These are phyloP conservation scores for Brachyopa scutellaris DNA, from an alignment of 2,888 invertebrate species.

Conservation along the genomic window DNA sequence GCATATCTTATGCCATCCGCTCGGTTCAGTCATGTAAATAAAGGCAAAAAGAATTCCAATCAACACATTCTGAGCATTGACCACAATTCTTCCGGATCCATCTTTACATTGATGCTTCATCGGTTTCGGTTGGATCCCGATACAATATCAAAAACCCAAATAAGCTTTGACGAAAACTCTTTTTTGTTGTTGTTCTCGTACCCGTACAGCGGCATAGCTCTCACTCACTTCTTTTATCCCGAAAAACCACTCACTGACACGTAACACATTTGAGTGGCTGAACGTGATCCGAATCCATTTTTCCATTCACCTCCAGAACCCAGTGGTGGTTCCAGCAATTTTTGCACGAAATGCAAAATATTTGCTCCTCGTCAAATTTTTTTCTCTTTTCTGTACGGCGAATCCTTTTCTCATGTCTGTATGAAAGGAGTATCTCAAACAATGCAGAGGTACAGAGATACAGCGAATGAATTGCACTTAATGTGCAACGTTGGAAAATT, in stretches of 20 bases:
- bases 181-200: not conserved
- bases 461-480: constrained; percentile 53
- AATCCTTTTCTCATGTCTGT: constrained; percentile 29
- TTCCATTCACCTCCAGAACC: constrained; percentile 40
- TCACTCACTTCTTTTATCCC: constrained; percentile 58
- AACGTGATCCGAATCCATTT: constrained; percentile 71
- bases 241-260: constrained; percentile 71
- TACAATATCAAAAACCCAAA: constrained; percentile 53
- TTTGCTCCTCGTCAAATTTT: constrained; percentile 36
- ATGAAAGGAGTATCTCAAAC: constrained; percentile 1
- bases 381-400: constrained; percentile 1
- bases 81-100: constrained; percentile 16
- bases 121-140: constrained; percentile 22
- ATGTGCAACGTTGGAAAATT: constrained; percentile 18
- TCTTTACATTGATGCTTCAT: constrained; percentile 19
- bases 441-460: not conserved
- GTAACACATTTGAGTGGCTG: constrained; percentile 73
- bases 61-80: constrained; percentile 59
- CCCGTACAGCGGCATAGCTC: constrained; percentile 1
- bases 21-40: constrained; percentile 44
- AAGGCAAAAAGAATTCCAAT: constrained; percentile 54
- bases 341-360: constrained; percentile 65
- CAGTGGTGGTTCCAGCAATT: constrained; percentile 37
- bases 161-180: constrained; percentile 30
- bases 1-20: constrained; percentile 12